A percentile compares a stretch with the other conserved stretches of the same genome.
Conservation (phyloP, 2,797 vertebrate species). For the Scolopax bukidnonensis region DNA sequence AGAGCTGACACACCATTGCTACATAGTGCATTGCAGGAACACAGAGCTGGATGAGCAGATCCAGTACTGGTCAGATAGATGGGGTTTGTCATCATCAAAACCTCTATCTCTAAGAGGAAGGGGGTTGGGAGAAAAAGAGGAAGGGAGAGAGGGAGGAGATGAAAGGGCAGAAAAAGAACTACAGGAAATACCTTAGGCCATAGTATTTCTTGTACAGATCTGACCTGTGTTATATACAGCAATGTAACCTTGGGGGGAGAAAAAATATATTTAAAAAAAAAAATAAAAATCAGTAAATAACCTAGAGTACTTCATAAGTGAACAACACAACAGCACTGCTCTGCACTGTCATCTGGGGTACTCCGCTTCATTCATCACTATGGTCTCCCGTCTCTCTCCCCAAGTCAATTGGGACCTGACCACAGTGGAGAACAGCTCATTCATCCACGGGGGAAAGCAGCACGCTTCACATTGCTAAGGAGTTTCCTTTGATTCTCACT, state of each 20-base stretch:
- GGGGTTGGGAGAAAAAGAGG: background rate
- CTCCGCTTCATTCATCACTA: conserved; percentile 53
- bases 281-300: conserved; percentile 16
- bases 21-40: background rate
- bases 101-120: background rate
- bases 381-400: background rate
- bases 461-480: background rate
- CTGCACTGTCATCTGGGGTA: conserved; percentile 26
- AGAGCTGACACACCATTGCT: conserved; percentile 34
- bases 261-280: background rate
- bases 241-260: background rate
- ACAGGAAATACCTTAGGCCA: background rate
- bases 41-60: background rate
- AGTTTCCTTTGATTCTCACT: background rate
- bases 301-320: conserved; percentile 7
- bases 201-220: conserved; percentile 23
- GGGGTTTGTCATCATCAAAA: conserved; percentile 42
- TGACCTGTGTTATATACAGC: conserved; percentile 6
- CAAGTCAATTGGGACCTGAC: conserved; percentile 1
- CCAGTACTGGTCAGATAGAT: conserved; percentile 20
- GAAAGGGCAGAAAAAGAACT: background rate
- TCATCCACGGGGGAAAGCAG: conserved; percentile 23
- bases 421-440: conserved; percentile 44
- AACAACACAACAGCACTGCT: conserved; percentile 11
- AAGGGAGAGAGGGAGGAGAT: background rate